Evolutionary conservation across 2,113 vertebrate species (phyloP), one percentile per base, ranked within the genome.

Genomic region (Phoxinus phoxinus): DNA sequence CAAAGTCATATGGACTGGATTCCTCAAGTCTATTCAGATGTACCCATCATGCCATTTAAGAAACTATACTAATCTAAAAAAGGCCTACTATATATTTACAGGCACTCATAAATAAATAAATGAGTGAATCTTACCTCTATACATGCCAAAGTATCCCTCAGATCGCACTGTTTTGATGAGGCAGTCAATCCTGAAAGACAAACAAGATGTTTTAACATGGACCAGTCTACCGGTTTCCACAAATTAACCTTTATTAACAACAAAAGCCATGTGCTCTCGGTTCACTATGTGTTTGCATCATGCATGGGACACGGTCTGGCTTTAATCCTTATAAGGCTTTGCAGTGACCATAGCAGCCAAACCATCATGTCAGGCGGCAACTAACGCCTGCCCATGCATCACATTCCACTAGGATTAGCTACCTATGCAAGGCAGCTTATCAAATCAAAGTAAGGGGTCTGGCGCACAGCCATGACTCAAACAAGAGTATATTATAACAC

Each of bases 111-210:
- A 67, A 27, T 81, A 13, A 59, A 77, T 58, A 53, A 58, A 23
- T 83, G 77, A 48, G 63, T 44, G 15, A 80, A 19, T 90, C 94
- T 94, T 95, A 96, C 95, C 96, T 96, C 96, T 95, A 85, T 97
- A 97, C 95, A 97, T 96, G 81, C 96, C 96, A 92, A 96, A 96
- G 90, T 93, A 97, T 4, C 96, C 96, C 87, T 97, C 96, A 69
- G 95, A 94, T 86, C 93, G 93, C 44, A 97, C 93, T 0, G 95
- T 97, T 90, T 96, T 96, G 82, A 94, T 87, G 85, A 97, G 94
- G 91, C 96, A 97, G 91, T 97, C 95, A 91, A 96, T 92, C 94
- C 96, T 97, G 46, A 6, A 81, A 46, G 86, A 37, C 35, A 61
- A n/a, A 69, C 63, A 23, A 77, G 58, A 2, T 30, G 61, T 11